Evolutionary conservation across 1,140 invertebrate genomes (phyloP), one percentile per base, ranked within the genome.

Genomic region (Heliconius melpomene): DNA sequence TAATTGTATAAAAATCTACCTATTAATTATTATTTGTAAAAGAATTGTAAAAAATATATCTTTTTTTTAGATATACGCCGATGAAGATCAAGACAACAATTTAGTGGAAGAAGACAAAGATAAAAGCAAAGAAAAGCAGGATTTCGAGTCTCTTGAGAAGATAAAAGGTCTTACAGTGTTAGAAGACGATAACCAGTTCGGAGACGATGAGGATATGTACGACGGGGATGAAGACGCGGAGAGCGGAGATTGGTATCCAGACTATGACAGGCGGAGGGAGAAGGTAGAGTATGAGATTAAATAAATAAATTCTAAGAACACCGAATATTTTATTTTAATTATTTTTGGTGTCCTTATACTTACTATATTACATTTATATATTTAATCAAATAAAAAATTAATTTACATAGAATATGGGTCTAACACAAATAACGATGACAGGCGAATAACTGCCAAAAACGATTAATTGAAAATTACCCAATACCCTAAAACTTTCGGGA

Each of bases 41-140:
- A 32, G 32, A 32, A 32, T 7, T 32, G 6, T 32, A 32, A n/a
- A n/a, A n/a, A n/a, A n/a, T n/a, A n/a, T n/a, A n/a, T n/a, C n/a
- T n/a, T n/a, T n/a, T n/a, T n/a, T n/a, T 23, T 87, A 94, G 92
- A 88, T 94, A 76, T 94, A 93, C 77, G 88, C 91, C 1, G 92
- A 94, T n/a, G 91, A 91, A 16, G 91, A 91, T 50, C 88, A 89
- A 80, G 87, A 86, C n/a, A 80, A 77, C 38, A 87, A 86, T 32
- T 75, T 88, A 26, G 79, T 84, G 7, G 80, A 87, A n/a, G 79
- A 83, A 13, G 40, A 38, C 50, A 88, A 89, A 77, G 87, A 85
- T 8, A 32, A 72, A 0, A 83, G 78, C 3, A 86, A 91, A 73
- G 82, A 87, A 9, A 85, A 85, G n/a, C 74, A 83, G 7, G 85